Percentiles rank a stretch among this genome's conserved stretches.
These are phyloP conservation scores for Arbacia lixula DNA, from an alignment of 53 echinoderm and acorn worm species.

Conservation along the genomic window DNA sequence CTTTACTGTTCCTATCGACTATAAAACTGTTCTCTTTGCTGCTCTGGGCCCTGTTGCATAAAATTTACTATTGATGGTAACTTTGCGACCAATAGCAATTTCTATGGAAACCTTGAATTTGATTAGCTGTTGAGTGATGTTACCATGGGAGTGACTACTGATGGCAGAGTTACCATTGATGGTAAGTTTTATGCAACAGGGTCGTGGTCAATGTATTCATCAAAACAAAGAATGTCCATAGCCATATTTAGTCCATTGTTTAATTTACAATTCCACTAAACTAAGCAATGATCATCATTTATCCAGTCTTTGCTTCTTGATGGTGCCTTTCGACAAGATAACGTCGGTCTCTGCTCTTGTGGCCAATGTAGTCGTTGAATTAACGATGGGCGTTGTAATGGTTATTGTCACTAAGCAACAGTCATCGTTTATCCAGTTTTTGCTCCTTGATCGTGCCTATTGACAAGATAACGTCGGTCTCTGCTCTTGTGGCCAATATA, in stretches of 20 bases:
- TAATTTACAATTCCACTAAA: constrained; percentile 41
- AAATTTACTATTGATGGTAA: constrained; percentile 59
- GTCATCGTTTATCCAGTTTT: constrained; percentile 45
- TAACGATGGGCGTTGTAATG: background rate
- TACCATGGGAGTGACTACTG: too few relatives aligned
- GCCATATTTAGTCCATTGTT: background rate
- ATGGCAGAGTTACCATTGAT: too few relatives aligned
- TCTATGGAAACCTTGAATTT: too few relatives aligned
- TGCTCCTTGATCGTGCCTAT: constrained; percentile 75
- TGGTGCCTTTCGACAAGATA: background rate
- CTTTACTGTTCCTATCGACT: background rate
- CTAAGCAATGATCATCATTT: background rate
- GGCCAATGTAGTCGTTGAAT: background rate
- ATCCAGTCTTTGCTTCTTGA: background rate
- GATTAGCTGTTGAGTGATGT: too few relatives aligned
- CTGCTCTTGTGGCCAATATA: constrained; percentile 54
- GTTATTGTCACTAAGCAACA: background rate
- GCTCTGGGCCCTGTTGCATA: background rate
- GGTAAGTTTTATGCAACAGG: too few relatives aligned
- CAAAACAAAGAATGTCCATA: constrained; percentile 16
- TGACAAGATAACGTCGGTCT: constrained; percentile 69
- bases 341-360: background rate
- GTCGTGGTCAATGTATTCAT: constrained; percentile 46
- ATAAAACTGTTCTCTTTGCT: background rate
- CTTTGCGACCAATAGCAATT: constrained; percentile 45